Percentiles rank a stretch among this genome's conserved stretches.
Conservation (phyloP, 2,888 invertebrate species). For the Melanostoma scalare region DNA sequence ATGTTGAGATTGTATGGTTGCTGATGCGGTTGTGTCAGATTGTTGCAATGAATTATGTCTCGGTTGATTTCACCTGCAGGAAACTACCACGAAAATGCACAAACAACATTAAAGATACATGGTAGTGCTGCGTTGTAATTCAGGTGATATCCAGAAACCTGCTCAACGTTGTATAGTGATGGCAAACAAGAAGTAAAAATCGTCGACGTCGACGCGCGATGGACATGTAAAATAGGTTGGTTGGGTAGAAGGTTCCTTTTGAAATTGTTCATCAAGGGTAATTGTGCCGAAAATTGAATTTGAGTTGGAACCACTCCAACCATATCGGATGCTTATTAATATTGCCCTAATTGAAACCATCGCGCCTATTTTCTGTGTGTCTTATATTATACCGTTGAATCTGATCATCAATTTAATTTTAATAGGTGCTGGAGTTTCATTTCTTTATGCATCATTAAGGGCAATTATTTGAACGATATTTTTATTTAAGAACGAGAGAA, state of each 20-base stretch:
- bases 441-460: too few relatives aligned
- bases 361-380: too few relatives aligned
- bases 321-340: conserved; percentile 16
- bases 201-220: background rate
- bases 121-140: background rate
- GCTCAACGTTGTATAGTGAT: background rate
- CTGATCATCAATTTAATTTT: too few relatives aligned
- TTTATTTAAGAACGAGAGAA: too few relatives aligned
- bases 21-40: conserved; percentile 64
- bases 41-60: conserved; percentile 58
- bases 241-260: background rate
- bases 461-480: too few relatives aligned
- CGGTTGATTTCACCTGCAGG: conserved; percentile 54
- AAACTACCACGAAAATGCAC: conserved; percentile 34
- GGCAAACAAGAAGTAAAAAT: too few relatives aligned
- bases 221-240: background rate
- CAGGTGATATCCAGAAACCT: background rate
- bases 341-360: too few relatives aligned
- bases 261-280: conserved; percentile 22
- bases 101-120: conserved; percentile 30
- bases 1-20: conserved; percentile 54
- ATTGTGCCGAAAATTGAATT: conserved; percentile 5
- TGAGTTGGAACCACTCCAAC: background rate
- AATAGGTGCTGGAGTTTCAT: too few relatives aligned
- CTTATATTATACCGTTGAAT: too few relatives aligned